Evolutionary conservation across 2,797 vertebrate species (phyloP).

Genomic region (Chelonia mydas): DNA sequence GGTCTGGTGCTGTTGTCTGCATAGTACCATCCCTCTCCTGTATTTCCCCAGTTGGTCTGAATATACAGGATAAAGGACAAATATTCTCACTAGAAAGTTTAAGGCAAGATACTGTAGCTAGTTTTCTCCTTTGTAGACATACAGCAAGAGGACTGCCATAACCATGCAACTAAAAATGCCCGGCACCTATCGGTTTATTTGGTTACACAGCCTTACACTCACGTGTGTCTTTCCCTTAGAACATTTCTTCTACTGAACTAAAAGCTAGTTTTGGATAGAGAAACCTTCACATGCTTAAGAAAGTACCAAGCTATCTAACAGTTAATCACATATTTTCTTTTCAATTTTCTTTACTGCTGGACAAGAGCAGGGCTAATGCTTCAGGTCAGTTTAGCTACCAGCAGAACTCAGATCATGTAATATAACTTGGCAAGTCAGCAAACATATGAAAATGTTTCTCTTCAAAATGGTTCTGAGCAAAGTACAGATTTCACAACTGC

Average conservation of each 20-base stretch:
- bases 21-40: background rate
- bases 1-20: background rate
- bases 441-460: background rate
- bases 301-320: background rate
- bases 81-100: background rate
- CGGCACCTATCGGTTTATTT: background rate
- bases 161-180: background rate
- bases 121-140: background rate
- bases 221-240: background rate
- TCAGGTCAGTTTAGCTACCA: fast-evolving
- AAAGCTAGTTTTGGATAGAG: background rate
- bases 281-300: background rate
- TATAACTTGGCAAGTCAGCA: background rate
- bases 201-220: background rate
- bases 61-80: background rate
- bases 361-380: background rate
- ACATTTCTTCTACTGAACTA: background rate
- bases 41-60: background rate
- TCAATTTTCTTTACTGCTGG: background rate
- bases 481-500: slow-evolving; percentile 14
- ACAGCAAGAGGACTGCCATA: background rate
- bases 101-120: background rate
- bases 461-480: background rate
- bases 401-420: background rate
- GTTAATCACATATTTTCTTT: background rate